Evolutionary conservation across 2,113 vertebrate species (phyloP), one percentile per base, ranked within the genome.

Genomic region (Hymenochirus boettgeri): DNA sequence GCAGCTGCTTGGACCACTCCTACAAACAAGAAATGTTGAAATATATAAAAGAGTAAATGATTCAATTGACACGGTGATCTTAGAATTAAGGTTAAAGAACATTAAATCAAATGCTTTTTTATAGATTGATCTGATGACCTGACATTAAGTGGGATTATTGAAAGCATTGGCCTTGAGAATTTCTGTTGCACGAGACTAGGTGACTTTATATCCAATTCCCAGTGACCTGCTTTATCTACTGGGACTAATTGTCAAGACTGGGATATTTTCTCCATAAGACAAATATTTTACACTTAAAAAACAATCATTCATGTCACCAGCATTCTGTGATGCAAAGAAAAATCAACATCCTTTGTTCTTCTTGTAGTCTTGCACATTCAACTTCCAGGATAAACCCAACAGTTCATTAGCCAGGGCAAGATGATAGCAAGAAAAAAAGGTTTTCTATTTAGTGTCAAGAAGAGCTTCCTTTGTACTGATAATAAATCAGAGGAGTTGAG

Each of bases 81-180:
- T 25, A 47, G 37, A 51, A 64, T 31, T 64, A 64, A 46, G 39
- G 39, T 55, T 39, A 55, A 55, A 31, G 52, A 64, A 56, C 62
- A 23, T 31, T 56, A 64, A 64, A 64, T 64, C 62, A 64, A 64
- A 56, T 37, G 15, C 26, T 46, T 64, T 56, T 56, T 56, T 64
- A 64, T 47, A 19, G 51, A 64, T 64, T 64, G n/a, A 56, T 56
- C 52, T 46, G 62, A 56, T 56, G 21, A 15, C 24, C 42, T 10
- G 37, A 55, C 62, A 56, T 64, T 47, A 64, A 64, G 52, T 47
- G 52, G 22, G 62, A 39, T 64, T 64, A 56, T 56, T 64, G 54
- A 64, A 63, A 47, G 26, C 25, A 26, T 46, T 4, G 29, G 62
- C 62, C 26, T 64, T 47, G 52, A 56, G 26, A 64, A 56, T 56